Evolutionary conservation across 2,888 invertebrate species (phyloP).

Genomic region (Scaptomyza flava): DNA sequence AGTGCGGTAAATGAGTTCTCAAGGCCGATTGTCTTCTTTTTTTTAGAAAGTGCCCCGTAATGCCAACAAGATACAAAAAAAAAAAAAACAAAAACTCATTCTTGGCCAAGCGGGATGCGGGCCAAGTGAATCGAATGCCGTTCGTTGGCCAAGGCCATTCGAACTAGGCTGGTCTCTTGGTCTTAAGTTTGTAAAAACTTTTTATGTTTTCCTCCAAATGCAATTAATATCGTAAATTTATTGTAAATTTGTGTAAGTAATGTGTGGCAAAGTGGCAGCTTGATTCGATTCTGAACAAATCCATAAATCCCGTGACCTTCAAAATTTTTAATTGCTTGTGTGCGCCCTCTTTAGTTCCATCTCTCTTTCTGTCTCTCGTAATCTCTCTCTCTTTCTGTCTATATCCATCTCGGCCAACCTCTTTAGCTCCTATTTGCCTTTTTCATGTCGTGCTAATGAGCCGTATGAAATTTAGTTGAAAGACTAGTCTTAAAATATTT

Average conservation of each 20-base stretch:
- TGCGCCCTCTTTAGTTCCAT: constrained; percentile 10
- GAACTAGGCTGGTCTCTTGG: background rate
- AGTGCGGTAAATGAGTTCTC: constrained; percentile 36
- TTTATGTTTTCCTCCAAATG: constrained; percentile 11
- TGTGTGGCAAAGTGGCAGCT: background rate
- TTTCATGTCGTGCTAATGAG: constrained; percentile 27
- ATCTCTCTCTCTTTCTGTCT: background rate
- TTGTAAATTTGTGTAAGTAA: constrained; percentile 25
- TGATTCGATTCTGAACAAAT: background rate
- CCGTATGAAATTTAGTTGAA: constrained; percentile 46
- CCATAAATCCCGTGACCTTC: constrained; percentile 41
- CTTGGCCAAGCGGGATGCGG: constrained; percentile 19
- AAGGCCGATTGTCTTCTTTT: constrained; percentile 61
- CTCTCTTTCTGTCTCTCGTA: background rate
- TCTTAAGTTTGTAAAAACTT: constrained; percentile 22
- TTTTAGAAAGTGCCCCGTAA: constrained; percentile 62
- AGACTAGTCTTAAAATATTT: constrained; percentile 41
- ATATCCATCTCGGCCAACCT: too few relatives aligned
- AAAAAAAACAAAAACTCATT: background rate
- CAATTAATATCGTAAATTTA: constrained; percentile 51
- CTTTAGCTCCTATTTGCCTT: background rate
- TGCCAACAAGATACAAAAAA: constrained; percentile 1
- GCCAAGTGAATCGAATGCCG: constrained; percentile 9
- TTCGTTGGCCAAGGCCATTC: constrained; percentile 18
- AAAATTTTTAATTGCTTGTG: constrained; percentile 27